A percentile compares a stretch with the other conserved stretches of the same genome.
Conservation (phyloP, 1,140 invertebrate genomes). For the Colletes latitarsis region DNA sequence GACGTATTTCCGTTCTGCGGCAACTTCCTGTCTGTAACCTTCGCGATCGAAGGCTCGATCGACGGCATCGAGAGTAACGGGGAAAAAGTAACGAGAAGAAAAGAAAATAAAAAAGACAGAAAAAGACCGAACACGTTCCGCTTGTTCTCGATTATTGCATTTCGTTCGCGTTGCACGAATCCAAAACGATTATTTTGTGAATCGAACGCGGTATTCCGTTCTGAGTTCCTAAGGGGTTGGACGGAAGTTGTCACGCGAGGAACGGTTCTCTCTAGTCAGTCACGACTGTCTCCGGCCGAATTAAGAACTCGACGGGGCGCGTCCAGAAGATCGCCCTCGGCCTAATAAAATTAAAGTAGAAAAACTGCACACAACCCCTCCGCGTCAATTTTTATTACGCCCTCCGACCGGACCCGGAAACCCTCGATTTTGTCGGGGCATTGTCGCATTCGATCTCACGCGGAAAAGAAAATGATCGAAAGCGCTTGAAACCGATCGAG, state of each 20-base stretch:
- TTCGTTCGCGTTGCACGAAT: neutral
- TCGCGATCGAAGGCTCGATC: neutral
- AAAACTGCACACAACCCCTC: constrained; percentile 67
- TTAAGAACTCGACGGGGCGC: constrained; percentile 53
- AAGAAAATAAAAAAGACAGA: too few species aligned
- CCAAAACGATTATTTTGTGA: constrained; percentile 8
- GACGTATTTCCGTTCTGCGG: constrained; percentile 37
- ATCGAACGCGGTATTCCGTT: neutral
- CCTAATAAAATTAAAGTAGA: constrained; percentile 65
- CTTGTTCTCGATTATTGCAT: neutral
- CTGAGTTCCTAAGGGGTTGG: constrained; percentile 11
- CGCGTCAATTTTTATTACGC: constrained; percentile 75
- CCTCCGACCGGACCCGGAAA: constrained; percentile 59
- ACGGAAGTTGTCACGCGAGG: constrained; percentile 53
- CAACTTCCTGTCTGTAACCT: constrained; percentile 49
- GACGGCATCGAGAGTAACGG: neutral
- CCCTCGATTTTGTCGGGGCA: constrained; percentile 8
- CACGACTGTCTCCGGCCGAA: constrained; percentile 45
- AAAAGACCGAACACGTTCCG: neutral
- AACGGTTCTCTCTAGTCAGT: constrained; percentile 32
- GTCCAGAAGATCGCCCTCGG: constrained; percentile 60
- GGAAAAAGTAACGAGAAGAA: too few species aligned
- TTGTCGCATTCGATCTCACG: neutral
- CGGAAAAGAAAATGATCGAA: too few species aligned
- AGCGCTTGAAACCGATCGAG: neutral